phyloP scores from a whole-genome alignment of 2,113 vertebrate species.

The Mastomys coucha region DNA sequence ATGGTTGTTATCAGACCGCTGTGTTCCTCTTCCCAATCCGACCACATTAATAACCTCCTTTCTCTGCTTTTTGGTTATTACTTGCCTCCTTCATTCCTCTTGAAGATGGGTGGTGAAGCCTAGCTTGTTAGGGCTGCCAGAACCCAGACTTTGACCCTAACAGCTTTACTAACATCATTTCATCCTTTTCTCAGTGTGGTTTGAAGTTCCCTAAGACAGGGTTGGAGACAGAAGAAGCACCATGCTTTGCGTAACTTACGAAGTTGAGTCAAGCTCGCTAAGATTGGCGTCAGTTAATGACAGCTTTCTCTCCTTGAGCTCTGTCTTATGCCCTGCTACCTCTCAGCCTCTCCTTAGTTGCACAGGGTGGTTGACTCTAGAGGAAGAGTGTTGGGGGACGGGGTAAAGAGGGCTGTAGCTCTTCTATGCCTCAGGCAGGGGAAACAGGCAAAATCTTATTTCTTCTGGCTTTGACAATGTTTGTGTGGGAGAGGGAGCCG shows the following conservation, averaged over 20 bases:
- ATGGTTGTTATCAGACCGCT: not conserved
- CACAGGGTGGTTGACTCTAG: not conserved
- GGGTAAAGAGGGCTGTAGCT: not conserved
- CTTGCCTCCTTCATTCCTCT: not conserved
- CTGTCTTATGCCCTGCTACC: not conserved
- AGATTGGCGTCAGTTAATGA: not conserved
- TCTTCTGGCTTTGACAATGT: not conserved
- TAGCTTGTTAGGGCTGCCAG: not conserved
- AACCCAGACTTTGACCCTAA: not conserved
- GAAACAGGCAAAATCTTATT: not conserved
- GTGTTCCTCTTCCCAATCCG: not conserved
- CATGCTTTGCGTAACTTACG: not conserved
- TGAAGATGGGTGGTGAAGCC: not conserved
- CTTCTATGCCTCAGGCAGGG: not conserved
- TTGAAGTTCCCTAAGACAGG: not conserved
- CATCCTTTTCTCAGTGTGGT: not conserved
- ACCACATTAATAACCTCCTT: not conserved
- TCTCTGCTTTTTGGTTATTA: not conserved
- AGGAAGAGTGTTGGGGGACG: not conserved
- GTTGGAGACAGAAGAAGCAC: not conserved
- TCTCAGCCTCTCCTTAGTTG: not conserved
- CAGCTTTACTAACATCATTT: not conserved
- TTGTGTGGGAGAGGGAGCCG: slow-evolving; percentile 21
- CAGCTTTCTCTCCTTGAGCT: not conserved
- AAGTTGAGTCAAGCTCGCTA: not conserved